Conservation (phyloP, 2,797 vertebrate species). For the Sciurus vulgaris region DNA sequence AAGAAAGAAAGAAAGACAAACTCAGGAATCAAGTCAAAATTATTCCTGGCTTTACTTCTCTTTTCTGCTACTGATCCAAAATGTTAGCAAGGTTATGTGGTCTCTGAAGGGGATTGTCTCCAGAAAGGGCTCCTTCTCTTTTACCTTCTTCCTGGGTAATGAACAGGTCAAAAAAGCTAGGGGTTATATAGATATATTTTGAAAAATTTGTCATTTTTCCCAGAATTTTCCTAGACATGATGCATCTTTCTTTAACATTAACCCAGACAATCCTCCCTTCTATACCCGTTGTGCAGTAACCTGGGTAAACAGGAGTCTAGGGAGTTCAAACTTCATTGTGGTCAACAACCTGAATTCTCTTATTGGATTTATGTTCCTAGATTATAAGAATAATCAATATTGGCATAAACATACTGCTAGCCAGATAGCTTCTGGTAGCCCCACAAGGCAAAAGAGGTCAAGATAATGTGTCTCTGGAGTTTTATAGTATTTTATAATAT, state of each 20-base stretch:
- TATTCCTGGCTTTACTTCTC: not conserved
- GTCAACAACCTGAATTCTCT: not conserved
- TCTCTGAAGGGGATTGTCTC: not conserved
- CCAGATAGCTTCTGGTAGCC: not conserved
- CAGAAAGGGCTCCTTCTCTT: not conserved
- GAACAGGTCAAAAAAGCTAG: not conserved
- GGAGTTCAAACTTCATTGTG: not conserved
- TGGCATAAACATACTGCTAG: not conserved
- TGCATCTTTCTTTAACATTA: not conserved
- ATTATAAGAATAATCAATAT: not conserved
- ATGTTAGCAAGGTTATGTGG: not conserved
- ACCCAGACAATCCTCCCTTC: not conserved
- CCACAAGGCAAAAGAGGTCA: not conserved
- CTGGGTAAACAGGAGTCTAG: not conserved
- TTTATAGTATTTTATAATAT: not conserved
- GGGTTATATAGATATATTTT: not conserved
- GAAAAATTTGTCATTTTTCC: not conserved
- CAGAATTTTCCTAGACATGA: not conserved
- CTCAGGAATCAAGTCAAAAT: slow-evolving; percentile 21
- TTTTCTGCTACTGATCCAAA: not conserved
- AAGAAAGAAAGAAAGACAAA: not conserved
- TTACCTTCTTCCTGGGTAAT: not conserved
- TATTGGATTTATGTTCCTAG: not conserved
- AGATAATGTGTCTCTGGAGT: not conserved
- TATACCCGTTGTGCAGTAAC: not conserved